Evolutionary conservation across 2,888 invertebrate genomes (phyloP).

Genomic region (Clepsis dumicolana): DNA sequence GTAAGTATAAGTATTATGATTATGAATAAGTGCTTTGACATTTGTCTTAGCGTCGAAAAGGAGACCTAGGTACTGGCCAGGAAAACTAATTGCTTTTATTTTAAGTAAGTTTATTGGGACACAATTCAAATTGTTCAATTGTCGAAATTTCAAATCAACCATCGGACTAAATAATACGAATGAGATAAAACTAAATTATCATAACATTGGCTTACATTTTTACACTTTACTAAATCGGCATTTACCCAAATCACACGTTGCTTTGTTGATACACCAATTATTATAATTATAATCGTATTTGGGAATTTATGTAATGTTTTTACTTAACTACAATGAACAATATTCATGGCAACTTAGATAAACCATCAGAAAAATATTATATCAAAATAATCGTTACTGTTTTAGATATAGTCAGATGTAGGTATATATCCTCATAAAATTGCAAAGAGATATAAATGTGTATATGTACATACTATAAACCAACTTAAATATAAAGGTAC

Average conservation of each 20-base stretch:
- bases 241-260: constrained; percentile 34
- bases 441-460: too few relatives aligned
- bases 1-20: too few relatives aligned
- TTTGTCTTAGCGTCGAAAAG: too few relatives aligned
- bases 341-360: constrained; percentile 19
- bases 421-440: too few relatives aligned
- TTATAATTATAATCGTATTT: neutral
- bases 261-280: constrained; percentile 36
- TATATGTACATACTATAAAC: too few relatives aligned
- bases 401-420: neutral
- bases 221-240: constrained; percentile 11
- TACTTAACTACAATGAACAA: neutral
- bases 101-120: too few relatives aligned
- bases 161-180: neutral
- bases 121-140: too few relatives aligned
- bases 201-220: neutral
- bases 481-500: too few relatives aligned
- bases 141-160: neutral
- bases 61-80: too few relatives aligned
- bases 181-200: neutral
- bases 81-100: too few relatives aligned
- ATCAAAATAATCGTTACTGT: neutral
- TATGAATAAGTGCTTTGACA: too few relatives aligned
- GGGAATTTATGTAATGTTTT: neutral
- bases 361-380: neutral